These are phyloP conservation scores for Porites divaricata DNA, from an alignment of 92 coral and sea anemone species.

Conservation along the genomic window DNA sequence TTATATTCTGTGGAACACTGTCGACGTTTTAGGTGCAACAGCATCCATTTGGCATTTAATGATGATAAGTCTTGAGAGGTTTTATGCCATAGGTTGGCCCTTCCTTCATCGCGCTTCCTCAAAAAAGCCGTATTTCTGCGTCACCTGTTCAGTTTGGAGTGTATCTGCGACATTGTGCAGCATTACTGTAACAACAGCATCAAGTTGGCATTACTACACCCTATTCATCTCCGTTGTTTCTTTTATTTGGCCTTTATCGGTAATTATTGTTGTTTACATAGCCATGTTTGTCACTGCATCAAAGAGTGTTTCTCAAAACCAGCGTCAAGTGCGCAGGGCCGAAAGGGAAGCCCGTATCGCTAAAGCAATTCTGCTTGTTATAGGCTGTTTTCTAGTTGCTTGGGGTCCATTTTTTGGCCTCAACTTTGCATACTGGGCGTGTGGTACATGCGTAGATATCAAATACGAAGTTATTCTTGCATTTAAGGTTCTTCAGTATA, in stretches of 20 bases:
- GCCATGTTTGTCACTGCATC: slow-evolving; percentile 63
- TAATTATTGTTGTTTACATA: slow-evolving; percentile 51
- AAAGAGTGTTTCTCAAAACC: slow-evolving; percentile 43
- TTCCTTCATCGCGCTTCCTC: slow-evolving; percentile 64
- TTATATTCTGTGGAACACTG: slow-evolving; percentile 60
- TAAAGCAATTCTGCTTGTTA: slow-evolving; percentile 53
- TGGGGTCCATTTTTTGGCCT: slow-evolving; percentile 70
- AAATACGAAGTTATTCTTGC: slow-evolving; percentile 52
- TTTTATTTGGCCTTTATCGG: slow-evolving; percentile 47
- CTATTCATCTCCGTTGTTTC: slow-evolving; percentile 44
- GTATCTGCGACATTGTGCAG: slow-evolving; percentile 33
- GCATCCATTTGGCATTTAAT: slow-evolving; percentile 63
- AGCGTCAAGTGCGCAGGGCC: slow-evolving; percentile 28
- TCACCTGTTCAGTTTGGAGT: slow-evolving; percentile 50
- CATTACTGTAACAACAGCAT: slow-evolving; percentile 53
- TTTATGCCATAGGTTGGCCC: slow-evolving; percentile 69
- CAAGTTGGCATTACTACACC: slow-evolving; percentile 57
- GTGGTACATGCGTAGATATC: slow-evolving; percentile 52
- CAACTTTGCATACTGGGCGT: slow-evolving; percentile 72
- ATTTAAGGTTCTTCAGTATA: slow-evolving; percentile 61
- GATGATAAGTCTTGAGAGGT: slow-evolving; percentile 65
- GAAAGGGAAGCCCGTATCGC: slow-evolving; percentile 61
- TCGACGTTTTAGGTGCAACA: slow-evolving; percentile 65
- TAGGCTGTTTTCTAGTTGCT: slow-evolving; percentile 56
- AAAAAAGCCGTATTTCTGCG: slow-evolving; percentile 39